Evolutionary conservation across 1,140 invertebrate species (phyloP).

Genomic region (Rhysida immarginata): DNA sequence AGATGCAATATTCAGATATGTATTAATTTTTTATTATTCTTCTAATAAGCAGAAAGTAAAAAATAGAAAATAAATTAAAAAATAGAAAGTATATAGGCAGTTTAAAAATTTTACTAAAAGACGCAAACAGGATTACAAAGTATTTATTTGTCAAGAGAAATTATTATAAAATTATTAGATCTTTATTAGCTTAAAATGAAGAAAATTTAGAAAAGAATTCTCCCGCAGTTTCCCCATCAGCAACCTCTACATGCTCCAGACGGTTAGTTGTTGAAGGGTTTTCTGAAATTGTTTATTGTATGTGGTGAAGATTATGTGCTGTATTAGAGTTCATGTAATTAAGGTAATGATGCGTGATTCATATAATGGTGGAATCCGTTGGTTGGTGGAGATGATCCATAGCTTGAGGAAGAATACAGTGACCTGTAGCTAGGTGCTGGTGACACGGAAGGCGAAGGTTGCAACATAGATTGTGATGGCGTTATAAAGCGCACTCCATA

Average conservation of each 20-base stretch:
- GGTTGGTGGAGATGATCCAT: neutral
- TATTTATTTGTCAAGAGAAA: neutral
- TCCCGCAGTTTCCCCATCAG: neutral
- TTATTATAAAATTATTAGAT: neutral
- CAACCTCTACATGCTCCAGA: neutral
- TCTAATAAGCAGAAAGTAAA: neutral
- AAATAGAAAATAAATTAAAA: neutral
- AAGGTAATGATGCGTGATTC: neutral
- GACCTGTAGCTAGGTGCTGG: neutral
- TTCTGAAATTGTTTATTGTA: neutral
- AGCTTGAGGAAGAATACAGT: neutral
- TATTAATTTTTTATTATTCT: neutral
- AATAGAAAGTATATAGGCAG: neutral
- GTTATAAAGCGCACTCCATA: constrained; percentile 1
- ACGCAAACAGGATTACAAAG: neutral
- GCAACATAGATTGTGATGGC: neutral
- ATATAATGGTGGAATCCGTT: neutral
- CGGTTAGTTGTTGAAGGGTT: neutral
- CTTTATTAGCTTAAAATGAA: neutral
- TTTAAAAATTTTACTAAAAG: neutral
- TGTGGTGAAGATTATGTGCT: neutral
- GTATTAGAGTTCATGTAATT: neutral
- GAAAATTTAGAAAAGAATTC: neutral
- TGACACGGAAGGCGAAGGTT: neutral
- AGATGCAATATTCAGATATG: neutral